These are phyloP conservation scores for Candoia aspera DNA, from an alignment of 2,113 vertebrate genomes.

Conservation along the genomic window DNA sequence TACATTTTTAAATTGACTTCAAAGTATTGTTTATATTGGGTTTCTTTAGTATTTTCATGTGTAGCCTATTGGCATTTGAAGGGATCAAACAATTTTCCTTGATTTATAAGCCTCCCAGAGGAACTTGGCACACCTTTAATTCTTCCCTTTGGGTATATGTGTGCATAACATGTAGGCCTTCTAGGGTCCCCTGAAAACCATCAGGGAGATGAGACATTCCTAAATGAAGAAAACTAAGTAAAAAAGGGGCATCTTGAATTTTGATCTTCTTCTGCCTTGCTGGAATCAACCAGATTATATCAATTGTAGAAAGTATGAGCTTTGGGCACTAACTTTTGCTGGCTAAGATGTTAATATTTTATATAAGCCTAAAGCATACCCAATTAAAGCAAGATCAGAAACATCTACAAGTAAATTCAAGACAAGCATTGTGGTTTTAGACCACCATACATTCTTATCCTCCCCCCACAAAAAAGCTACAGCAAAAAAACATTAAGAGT, in stretches of 20 bases:
- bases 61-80: slow-evolving; percentile 1
- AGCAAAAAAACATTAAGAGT: slow-evolving; percentile 43
- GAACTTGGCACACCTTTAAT: slow-evolving; percentile 41
- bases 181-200: slow-evolving; percentile 33
- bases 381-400: slow-evolving; percentile 72
- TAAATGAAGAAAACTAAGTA: slow-evolving; percentile 41
- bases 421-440: slow-evolving; percentile 60
- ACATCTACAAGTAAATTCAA: slow-evolving; percentile 69
- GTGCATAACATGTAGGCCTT: slow-evolving; percentile 16
- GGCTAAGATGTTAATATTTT: slow-evolving; percentile 71
- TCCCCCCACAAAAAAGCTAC: slow-evolving; percentile 37
- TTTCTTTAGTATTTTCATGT: not conserved
- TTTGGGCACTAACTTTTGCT: slow-evolving; percentile 67
- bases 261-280: slow-evolving; percentile 62
- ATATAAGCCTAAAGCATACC: slow-evolving; percentile 70
- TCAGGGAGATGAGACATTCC: slow-evolving; percentile 37
- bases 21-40: slow-evolving; percentile 1
- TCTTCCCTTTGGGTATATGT: slow-evolving; percentile 37
- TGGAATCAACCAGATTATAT: slow-evolving; percentile 64
- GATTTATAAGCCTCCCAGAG: slow-evolving; percentile 2
- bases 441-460: slow-evolving; percentile 42
- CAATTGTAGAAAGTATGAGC: slow-evolving; percentile 67
- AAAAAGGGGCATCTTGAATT: slow-evolving; percentile 45
- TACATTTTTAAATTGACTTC: not conserved
- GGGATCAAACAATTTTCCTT: slow-evolving; percentile 23